Evolutionary conservation across 2,113 vertebrate genomes (phyloP).

Genomic region (Toxotes jaculatrix): DNA sequence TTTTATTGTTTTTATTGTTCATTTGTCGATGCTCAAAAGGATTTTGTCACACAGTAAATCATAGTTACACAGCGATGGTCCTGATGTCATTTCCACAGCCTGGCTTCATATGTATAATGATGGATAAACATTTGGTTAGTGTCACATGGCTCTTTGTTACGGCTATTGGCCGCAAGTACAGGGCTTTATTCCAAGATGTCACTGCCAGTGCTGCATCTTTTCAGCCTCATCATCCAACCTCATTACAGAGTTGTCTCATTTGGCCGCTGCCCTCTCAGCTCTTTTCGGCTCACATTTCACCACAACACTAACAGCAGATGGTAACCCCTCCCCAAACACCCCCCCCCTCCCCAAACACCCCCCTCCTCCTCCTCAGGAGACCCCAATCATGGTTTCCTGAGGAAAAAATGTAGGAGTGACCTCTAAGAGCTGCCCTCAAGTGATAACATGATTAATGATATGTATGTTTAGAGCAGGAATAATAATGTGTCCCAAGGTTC

Average conservation of each 20-base stretch:
- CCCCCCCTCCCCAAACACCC: too few relatives aligned
- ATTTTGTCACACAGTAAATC: not conserved
- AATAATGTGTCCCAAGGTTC: too few relatives aligned
- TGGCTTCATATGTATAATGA: not conserved
- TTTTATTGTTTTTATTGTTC: not conserved
- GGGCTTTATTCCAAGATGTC: not conserved
- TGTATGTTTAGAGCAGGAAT: too few relatives aligned
- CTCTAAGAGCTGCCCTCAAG: too few relatives aligned
- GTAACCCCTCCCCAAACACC: too few relatives aligned
- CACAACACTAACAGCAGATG: not conserved
- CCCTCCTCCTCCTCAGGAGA: too few relatives aligned
- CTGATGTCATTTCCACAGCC: not conserved
- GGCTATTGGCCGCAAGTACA: not conserved
- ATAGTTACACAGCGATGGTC: too few relatives aligned
- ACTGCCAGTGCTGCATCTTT: not conserved
- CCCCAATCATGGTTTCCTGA: too few relatives aligned
- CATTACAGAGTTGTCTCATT: conserved; percentile 6
- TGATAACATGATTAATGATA: too few relatives aligned
- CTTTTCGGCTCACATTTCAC: not conserved
- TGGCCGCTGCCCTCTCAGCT: not conserved
- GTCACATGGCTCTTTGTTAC: not conserved
- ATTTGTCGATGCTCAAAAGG: not conserved
- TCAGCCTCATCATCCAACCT: conserved; percentile 5
- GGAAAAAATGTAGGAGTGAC: too few relatives aligned
- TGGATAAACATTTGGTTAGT: not conserved